Evolutionary conservation across 2,797 vertebrate species (phyloP).

Genomic region (Ambastaia sidthimunki): DNA sequence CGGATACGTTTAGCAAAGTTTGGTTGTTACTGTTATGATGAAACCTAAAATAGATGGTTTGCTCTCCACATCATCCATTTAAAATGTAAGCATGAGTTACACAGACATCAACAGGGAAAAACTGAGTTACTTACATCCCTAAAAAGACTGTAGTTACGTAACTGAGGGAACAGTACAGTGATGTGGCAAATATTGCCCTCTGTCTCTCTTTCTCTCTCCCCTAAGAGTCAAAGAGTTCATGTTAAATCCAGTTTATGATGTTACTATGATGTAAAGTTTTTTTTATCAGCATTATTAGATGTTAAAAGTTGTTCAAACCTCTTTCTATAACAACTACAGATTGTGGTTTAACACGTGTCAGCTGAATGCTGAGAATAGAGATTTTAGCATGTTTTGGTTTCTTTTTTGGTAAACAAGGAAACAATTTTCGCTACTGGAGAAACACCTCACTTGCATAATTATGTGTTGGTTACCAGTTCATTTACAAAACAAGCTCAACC

Average conservation of each 20-base stretch:
- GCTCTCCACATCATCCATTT: constrained; percentile 27
- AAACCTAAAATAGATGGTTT: constrained; percentile 20
- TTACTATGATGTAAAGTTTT: not conserved
- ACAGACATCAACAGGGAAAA: constrained; percentile 28
- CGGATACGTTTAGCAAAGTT: not conserved
- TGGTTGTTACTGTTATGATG: constrained; percentile 18
- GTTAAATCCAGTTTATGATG: not conserved
- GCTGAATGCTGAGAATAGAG: not conserved
- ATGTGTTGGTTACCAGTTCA: constrained; percentile 45
- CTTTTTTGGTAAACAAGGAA: constrained; percentile 13
- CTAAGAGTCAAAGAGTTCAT: not conserved
- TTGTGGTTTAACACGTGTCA: not conserved
- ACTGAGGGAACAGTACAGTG: constrained; percentile 23
- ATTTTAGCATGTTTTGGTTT: not conserved
- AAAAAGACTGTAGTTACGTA: constrained; percentile 28
- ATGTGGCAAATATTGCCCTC: constrained; percentile 20
- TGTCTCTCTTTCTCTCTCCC: constrained; percentile 8
- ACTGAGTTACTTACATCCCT: not conserved
- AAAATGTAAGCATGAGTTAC: constrained; percentile 39
- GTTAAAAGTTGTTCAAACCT: not conserved
- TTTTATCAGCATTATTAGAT: not conserved
- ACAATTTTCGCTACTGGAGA: constrained; percentile 21
- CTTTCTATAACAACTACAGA: constrained; percentile 13
- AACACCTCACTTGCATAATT: constrained; percentile 25
- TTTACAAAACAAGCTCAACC: constrained; percentile 37